phyloP scores from a whole-genome alignment of 2,113 vertebrate species.

The Emydocephalus ijimae region DNA sequence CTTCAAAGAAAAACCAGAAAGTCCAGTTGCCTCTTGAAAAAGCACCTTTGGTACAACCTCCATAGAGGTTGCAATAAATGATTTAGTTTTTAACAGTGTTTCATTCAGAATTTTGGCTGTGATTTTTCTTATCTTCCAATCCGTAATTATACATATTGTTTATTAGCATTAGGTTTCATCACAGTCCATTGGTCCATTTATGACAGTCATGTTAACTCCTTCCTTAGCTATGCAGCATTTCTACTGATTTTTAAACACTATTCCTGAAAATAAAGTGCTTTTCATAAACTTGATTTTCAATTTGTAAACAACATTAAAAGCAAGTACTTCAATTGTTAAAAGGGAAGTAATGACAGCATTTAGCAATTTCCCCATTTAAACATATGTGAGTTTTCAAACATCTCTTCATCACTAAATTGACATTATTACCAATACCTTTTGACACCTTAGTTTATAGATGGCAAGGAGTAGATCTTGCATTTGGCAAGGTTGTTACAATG shows the following conservation, averaged over 20 bases:
- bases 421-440: neutral
- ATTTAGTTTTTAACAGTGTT: conserved; percentile 13
- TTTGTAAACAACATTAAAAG: conserved; percentile 14
- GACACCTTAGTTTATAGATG: neutral
- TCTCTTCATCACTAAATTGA: conserved; percentile 5
- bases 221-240: neutral
- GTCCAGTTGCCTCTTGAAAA: no score
- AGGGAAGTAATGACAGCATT: conserved; percentile 12
- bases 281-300: neutral
- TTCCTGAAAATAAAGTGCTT: neutral
- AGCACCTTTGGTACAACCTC: no score
- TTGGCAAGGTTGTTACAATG: neutral
- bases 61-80: no score
- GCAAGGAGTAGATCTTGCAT: neutral
- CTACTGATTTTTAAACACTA: neutral
- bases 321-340: conserved; percentile 28
- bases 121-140: neutral
- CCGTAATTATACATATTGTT: conserved; percentile 29
- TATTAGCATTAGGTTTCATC: conserved; percentile 8
- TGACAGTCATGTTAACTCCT: neutral
- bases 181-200: no score
- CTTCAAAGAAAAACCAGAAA: no score
- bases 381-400: neutral
- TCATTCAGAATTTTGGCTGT: neutral
- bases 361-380: neutral